Evolutionary conservation across 2,888 invertebrate genomes (phyloP).

Genomic region (Stenolophus ochropezus): DNA sequence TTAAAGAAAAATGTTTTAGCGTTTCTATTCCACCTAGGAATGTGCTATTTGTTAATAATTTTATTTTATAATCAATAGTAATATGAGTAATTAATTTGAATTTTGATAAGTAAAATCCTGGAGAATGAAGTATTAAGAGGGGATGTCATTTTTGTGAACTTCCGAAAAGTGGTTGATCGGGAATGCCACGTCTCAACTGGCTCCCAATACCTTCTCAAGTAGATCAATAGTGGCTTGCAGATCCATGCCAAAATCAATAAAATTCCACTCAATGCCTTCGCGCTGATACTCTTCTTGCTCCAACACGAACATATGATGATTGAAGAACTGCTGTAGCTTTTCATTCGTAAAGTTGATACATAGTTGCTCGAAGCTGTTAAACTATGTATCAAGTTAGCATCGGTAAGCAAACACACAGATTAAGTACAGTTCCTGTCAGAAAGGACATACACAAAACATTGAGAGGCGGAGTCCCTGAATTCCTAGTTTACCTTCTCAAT

Average conservation of each 20-base stretch:
- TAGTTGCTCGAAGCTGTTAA: conserved; percentile 94
- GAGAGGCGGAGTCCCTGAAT: conserved; percentile 32
- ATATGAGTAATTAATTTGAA: too few species aligned
- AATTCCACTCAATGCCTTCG: conserved; percentile 94
- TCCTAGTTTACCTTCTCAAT: conserved; percentile 75
- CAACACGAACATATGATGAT: conserved; percentile 95
- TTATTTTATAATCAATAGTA: too few species aligned
- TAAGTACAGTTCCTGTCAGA: conserved; percentile 47
- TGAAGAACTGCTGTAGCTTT: conserved; percentile 95
- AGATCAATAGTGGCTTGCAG: conserved; percentile 89
- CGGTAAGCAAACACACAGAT: conserved; percentile 7
- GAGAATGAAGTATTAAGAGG: too few species aligned
- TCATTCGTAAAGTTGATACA: conserved; percentile 97
- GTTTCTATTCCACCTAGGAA: too few species aligned
- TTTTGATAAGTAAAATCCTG: too few species aligned
- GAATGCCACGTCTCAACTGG: conserved; percentile 61
- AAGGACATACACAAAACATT: conserved; percentile 40
- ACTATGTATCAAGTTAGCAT: conserved; percentile 74
- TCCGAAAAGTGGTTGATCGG: too few species aligned
- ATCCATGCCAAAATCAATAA: conserved; percentile 96
- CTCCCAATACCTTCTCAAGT: conserved; percentile 83
- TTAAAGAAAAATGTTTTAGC: too few species aligned
- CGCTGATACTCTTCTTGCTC: conserved; percentile 95
- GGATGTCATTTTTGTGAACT: too few species aligned
- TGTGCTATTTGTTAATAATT: too few species aligned